phyloP scores from a whole-genome alignment of 2,797 vertebrate genomes.

The Rhincodon typus region DNA sequence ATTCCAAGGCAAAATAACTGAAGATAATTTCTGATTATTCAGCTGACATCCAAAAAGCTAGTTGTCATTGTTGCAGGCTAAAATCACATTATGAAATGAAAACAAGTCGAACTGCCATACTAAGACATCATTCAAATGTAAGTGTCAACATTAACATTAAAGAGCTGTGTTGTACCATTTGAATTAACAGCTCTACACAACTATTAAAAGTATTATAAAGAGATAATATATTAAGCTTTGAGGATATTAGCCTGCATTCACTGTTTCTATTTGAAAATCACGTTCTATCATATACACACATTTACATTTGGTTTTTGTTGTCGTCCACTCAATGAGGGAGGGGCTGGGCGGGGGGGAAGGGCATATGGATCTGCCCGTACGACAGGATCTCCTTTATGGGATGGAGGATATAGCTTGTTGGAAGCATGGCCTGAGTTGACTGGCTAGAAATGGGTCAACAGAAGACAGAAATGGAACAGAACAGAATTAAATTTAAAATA shows the following conservation, averaged over 20 bases:
- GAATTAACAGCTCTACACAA: background rate
- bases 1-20: background rate
- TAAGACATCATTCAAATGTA: background rate
- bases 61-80: background rate
- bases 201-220: too few species aligned
- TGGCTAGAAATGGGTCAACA: constrained; percentile 18
- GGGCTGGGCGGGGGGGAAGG: constrained; percentile 18
- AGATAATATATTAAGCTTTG: background rate
- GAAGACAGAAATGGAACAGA: background rate
- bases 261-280: background rate
- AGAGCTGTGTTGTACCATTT: background rate
- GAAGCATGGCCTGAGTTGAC: background rate
- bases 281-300: constrained; percentile 29
- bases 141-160: too few species aligned
- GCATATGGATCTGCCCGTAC: constrained; percentile 24
- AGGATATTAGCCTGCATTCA: background rate
- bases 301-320: constrained; percentile 21
- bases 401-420: background rate
- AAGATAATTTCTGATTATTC: background rate
- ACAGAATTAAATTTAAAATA: constrained; percentile 12
- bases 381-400: background rate
- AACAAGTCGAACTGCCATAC: background rate
- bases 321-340: constrained; percentile 22
- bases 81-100: background rate
- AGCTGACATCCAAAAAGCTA: background rate